Evolutionary conservation across 2,888 invertebrate genomes (phyloP), one percentile per base, ranked within the genome.

Genomic region (Pharmacophagus antenor): DNA sequence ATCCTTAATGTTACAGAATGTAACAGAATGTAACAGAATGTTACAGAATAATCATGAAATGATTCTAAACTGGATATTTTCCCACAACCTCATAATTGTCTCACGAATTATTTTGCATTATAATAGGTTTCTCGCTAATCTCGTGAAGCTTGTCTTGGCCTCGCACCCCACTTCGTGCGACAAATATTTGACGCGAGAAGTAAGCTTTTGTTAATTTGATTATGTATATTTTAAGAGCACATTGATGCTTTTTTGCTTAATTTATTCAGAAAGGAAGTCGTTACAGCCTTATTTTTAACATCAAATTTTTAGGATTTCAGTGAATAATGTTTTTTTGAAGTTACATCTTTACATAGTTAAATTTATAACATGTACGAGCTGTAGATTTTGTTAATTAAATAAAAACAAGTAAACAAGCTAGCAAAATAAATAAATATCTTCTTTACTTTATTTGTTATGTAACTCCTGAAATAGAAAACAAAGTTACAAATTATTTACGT

Each of bases 91-190:
- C n/a, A 17, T 42, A 63, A 70, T 63, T 70, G 69, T 61, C 69
- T 71, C 82, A 77, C 79, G 77, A 80, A 79, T 76, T 73, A 76
- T 79, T 81, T 83, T 82, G 80, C 80, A 80, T 81, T 80, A 84
- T 77, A 80, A 81, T 82, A 79, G 74, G 79, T 78, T 77, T 75
- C 74, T 77, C 77, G 75, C 75, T 79, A 83, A 84, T 84, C 78
- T 76, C 66, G 72, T 68, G 72, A 71, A 76, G 73, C 74, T 70
- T 71, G 41, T 52, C 37, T 67, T 63, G 64, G 62, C 63, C 55
- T 65, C 61, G 58, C 54, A 44, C 55, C 51, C 56, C 54, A n/a
- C 25, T 48, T 47, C 49, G 56, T 21, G 31, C 68, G 70, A 67
- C 66, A 70, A 77, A 82, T 76, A 78, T 79, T 81, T 77, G 74